Evolutionary conservation across 2,888 invertebrate genomes (phyloP).

Genomic region (Drosophila testacea): DNA sequence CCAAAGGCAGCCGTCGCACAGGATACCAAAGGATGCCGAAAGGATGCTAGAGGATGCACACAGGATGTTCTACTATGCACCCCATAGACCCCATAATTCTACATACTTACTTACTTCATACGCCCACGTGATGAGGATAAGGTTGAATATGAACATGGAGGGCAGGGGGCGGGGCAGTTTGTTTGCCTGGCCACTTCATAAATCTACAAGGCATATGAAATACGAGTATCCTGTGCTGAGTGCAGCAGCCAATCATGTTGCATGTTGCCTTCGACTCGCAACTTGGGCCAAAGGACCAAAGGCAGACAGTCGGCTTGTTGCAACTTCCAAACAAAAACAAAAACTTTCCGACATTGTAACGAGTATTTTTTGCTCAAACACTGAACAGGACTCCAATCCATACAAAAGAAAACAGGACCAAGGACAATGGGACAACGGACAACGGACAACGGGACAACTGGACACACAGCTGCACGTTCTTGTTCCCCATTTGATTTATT

Average conservation of each 20-base stretch:
- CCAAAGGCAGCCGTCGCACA: constrained; percentile 59
- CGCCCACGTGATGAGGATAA: constrained; percentile 29
- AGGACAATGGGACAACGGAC: constrained; percentile 4
- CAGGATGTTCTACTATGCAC: background rate
- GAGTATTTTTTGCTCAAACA: constrained; percentile 35
- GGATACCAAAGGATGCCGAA: constrained; percentile 22
- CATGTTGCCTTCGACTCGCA: constrained; percentile 43
- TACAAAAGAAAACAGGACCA: constrained; percentile 3
- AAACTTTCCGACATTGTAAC: constrained; percentile 64
- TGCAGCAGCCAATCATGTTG: constrained; percentile 74
- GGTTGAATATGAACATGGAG: background rate
- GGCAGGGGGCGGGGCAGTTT: background rate
- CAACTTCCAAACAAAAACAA: constrained; percentile 34
- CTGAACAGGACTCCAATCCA: constrained; percentile 22
- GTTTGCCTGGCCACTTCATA: constrained; percentile 71
- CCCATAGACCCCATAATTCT: background rate
- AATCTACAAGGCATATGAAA: constrained; percentile 79
- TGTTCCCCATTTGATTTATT: constrained; percentile 69
- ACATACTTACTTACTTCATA: constrained; percentile 1
- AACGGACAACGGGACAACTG: constrained; percentile 11
- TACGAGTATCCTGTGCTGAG: constrained; percentile 73
- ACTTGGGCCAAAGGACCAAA: constrained; percentile 2
- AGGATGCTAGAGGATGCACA: constrained; percentile 38
- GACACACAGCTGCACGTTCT: constrained; percentile 47
- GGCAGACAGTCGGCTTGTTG: constrained; percentile 2